Evolutionary conservation across 2,888 invertebrate species (phyloP), one percentile per base, ranked within the genome.

Genomic region (Conops quadrifasciatus): DNA sequence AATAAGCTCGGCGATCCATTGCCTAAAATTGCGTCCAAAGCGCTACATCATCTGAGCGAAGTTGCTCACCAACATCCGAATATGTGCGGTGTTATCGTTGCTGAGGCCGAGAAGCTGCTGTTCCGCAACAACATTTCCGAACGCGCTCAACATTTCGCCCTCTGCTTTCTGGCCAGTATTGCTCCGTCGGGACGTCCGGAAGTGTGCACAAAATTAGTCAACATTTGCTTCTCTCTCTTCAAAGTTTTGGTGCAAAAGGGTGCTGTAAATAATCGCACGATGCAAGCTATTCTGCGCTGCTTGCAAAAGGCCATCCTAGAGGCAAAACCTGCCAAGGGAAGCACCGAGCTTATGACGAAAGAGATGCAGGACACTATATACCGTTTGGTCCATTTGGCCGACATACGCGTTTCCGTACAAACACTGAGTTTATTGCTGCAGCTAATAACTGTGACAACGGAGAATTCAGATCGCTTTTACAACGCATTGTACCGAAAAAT

Each of bases 1-100:
- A 98, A 99, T 85, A 98, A 99, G 85, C 88, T 99, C 13, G 98
- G 98, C 15, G 98, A 99, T 87, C 97, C 98, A 0, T 73, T 81
- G 0, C 77, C 81, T 77, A 93, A 94, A 79, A 91, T 98, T 0
- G 96, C 95, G 0, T 93, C 97, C 0, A 94, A 95, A 86, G 92
- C 94, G 0, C 90, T 95, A 51, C 93, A 94, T 85, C 93, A 94
- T 75, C 87, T 99, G 13, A 91, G 92, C 43, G 93, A 94, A 80
- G 86, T 98, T 3, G 88, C 96, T 0, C 89, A 90, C 74, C 90
- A 92, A 77, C 97, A 98, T 87, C 93, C 96, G 0, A 94, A 94
- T 77, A 98, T 98, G 96, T 96, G 97, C 84, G 87, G 89, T 0
- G 92, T 96, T 0, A 93, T 98, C 15, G 88, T 96, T 2, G 88